Base-by-base conservation (phyloP, 2,888 invertebrate species). In the Cyrtodaria siliqua region DNA sequence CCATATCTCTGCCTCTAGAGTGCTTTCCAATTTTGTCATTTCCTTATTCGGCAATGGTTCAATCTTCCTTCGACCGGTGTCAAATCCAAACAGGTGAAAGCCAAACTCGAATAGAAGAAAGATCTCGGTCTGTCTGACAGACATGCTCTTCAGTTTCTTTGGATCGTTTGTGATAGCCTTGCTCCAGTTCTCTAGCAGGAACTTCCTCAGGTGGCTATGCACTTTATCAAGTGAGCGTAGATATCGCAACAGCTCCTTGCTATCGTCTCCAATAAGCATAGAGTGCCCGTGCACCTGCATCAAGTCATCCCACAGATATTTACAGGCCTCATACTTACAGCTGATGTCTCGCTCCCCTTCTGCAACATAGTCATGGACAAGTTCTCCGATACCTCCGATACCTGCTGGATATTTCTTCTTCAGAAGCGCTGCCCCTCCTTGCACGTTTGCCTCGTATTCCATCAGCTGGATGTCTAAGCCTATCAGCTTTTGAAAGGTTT, bases 241-340 rank as follows among this genome's bases (percentile, higher is more conserved):
- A 8, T 67, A 68, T 42, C 23, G 12, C 6, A 55, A 40, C 33
- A 69, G 26, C 14, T 42, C 52, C 27, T 23, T 20, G 18, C 40
- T 62, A n/a, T 74, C 61, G n/a, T 71, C 63, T 12, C 53, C 63
- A 1, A 83, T 56, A 2, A 66, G 47, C 1, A 59, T 20, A 14
- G 69, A 52, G 27, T 80, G 78, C 14, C 69, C 66, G 20, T 59
- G 24, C 20, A 47, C 50, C 29, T 79, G 83, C 70, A 78, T 73
- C 20, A 83, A 42, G 56, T 79, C 76, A 52, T 76, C 53, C 61
- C 66, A 63, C 20, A 82, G 63, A 14, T 40, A 42, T 27, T 64
- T 24, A 50, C 77, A 77, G 2, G 77, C 63, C 23, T 67, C n/a
- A 29, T 59, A 77, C 59, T 68, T 67, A 8, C 42, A 29, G 9